Evolutionary conservation across 2,888 invertebrate genomes (phyloP).

Genomic region (Temnothorax unifasciatus): DNA sequence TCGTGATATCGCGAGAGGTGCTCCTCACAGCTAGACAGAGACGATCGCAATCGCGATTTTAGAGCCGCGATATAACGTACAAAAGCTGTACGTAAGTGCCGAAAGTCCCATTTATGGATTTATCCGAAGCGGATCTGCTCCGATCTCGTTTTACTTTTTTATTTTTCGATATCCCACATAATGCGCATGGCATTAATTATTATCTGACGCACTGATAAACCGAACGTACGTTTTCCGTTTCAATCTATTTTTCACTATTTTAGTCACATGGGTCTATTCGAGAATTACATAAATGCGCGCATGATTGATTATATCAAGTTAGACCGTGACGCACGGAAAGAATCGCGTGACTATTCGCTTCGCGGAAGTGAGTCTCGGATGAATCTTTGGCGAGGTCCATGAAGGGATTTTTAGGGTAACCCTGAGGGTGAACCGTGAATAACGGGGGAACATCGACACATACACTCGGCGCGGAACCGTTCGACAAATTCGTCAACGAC

Average conservation of each 20-base stretch:
- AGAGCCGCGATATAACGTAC: not conserved
- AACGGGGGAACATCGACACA: not conserved
- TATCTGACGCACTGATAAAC: not conserved
- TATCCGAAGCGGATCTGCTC: not conserved
- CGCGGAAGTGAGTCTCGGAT: not conserved
- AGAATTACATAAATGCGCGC: not conserved
- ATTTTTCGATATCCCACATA: not conserved
- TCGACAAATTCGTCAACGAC: not conserved
- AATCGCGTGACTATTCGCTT: not conserved
- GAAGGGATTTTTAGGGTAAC: not conserved
- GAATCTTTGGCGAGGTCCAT: not conserved
- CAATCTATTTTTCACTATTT: not conserved
- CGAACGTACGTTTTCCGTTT: not conserved
- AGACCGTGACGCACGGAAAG: not conserved
- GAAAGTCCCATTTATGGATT: not conserved
- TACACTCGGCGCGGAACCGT: not conserved
- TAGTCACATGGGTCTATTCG: not conserved
- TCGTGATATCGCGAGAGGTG: not conserved
- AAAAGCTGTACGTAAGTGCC: not conserved
- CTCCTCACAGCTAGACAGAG: not conserved
- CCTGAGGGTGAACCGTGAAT: not conserved
- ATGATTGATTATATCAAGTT: not conserved
- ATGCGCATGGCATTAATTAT: not conserved
- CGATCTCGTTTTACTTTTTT: not conserved
- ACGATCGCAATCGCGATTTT: not conserved